Base-by-base conservation (phyloP, 2,888 invertebrate genomes). In the Synergus gifuensis region DNA sequence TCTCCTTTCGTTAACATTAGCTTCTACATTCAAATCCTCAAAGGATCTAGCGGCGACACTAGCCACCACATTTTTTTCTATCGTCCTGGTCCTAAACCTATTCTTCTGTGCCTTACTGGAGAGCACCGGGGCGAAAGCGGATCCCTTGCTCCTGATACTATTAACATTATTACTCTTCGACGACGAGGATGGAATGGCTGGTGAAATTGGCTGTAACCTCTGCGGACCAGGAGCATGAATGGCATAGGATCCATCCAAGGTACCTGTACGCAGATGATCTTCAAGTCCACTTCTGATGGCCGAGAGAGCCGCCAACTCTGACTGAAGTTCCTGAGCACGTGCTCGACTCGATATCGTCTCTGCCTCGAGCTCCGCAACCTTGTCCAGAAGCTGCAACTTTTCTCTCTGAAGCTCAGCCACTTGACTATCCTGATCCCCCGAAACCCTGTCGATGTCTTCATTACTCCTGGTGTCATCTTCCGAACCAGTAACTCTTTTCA, bases 351-450 rank as follows among this genome's bases (percentile, higher is more conserved):
- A 94, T 84, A 95, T 92, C 40, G 95, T 95, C 89, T 96, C 96
- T 4, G 96, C 95, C 90, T 97, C 96, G 92, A 96, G 94, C 90
- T 95, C 95, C n/a, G 96, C 95, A 79, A 96, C 93, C 85, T 96
- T 95, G 83, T 96, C 95, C 82, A 97, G 92, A 83, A 97, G 92
- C 18, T 95, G 94, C 90, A 97, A 97, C 67, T 97, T 94, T 89
- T 97, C 97, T 83, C 94, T 94, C 28, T 96, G 94, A 84, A 96
- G 92, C 76, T 94, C 93, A 62, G 94, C 93, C 79, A 96, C 93
- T 89, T 96, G 95, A 81, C 94, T 93, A 76, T 92, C 90, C 16
- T 81, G 87, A 84, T 79, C 88, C 78, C 73, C 67, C 54, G 81
- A 58, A 63, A 67, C 54, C 78, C 14, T n/a, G 78, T 79, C 69